Percentiles rank a stretch among this genome's conserved stretches.
phyloP scores from a whole-genome alignment of 1,140 invertebrate species.

The Whitmania pigra region DNA sequence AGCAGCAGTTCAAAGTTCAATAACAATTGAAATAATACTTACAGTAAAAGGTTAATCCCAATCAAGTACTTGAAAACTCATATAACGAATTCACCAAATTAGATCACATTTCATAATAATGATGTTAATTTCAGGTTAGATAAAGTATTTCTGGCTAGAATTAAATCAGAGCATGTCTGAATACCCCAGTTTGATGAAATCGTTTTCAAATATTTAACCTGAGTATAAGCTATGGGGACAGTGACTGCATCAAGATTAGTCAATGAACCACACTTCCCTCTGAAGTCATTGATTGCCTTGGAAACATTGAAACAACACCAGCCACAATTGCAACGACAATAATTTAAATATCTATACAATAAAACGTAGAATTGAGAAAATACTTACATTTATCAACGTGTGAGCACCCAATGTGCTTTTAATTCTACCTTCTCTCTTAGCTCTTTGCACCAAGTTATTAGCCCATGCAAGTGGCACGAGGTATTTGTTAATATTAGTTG shows the following conservation, averaged over 20 bases:
- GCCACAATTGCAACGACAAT: not conserved
- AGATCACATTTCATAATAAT: too few relatives aligned
- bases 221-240: conserved; percentile 90
- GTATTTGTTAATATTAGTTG: conserved; percentile 70
- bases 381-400: conserved; percentile 64
- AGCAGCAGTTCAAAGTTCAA: not conserved
- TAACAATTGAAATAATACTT: not conserved
- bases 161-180: too few relatives aligned
- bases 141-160: too few relatives aligned
- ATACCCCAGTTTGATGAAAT: too few relatives aligned
- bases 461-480: conserved; percentile 91
- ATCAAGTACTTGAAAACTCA: not conserved
- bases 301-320: conserved; percentile 14
- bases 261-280: conserved; percentile 61
- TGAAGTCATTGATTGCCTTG: conserved; percentile 64
- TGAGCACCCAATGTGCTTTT: conserved; percentile 81
- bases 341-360: too few relatives aligned
- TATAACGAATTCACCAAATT: too few relatives aligned
- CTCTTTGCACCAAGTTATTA: conserved; percentile 66
- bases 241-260: conserved; percentile 89
- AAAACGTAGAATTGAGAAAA: not conserved
- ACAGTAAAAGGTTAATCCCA: not conserved
- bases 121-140: too few relatives aligned
- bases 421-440: conserved; percentile 74
- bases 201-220: conserved; percentile 51